Conservation (phyloP, 2,888 invertebrate species). For the Acholoe squamosa region DNA sequence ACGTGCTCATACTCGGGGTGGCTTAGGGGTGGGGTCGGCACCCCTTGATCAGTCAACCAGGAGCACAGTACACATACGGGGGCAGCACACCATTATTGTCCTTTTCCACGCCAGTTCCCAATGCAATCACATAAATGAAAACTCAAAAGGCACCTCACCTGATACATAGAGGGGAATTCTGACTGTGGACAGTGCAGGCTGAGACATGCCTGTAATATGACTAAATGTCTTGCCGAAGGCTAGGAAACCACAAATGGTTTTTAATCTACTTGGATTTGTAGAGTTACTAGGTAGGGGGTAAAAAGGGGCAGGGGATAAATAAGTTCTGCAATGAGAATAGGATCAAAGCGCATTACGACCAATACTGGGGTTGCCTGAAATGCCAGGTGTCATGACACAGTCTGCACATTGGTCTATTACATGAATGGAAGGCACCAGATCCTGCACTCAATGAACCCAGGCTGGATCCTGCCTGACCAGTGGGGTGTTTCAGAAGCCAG, state of each 20-base stretch:
- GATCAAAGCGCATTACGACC: neutral
- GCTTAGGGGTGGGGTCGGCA: neutral
- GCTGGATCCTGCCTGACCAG: no score
- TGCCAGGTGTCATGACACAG: neutral
- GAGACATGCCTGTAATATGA: neutral
- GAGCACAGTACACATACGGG: neutral
- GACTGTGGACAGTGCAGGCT: neutral
- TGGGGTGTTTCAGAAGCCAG: no score
- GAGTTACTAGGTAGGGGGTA: no score
- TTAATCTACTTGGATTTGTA: no score
- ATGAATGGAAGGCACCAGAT: neutral
- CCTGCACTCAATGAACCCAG: neutral
- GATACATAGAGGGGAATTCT: neutral
- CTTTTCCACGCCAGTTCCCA: constrained; percentile 12
- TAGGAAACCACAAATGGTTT: no score
- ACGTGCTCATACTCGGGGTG: neutral
- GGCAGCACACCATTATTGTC: neutral
- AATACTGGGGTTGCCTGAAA: neutral
- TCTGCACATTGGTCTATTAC: neutral
- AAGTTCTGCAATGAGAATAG: neutral
- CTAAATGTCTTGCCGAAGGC: no score
- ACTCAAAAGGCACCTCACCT: neutral
- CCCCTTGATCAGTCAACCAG: constrained; percentile 8
- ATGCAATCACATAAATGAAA: constrained; percentile 17
- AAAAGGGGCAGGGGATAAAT: neutral